Conservation (phyloP, 1,140 invertebrate genomes). For the Camponotus pennsylvanicus region DNA sequence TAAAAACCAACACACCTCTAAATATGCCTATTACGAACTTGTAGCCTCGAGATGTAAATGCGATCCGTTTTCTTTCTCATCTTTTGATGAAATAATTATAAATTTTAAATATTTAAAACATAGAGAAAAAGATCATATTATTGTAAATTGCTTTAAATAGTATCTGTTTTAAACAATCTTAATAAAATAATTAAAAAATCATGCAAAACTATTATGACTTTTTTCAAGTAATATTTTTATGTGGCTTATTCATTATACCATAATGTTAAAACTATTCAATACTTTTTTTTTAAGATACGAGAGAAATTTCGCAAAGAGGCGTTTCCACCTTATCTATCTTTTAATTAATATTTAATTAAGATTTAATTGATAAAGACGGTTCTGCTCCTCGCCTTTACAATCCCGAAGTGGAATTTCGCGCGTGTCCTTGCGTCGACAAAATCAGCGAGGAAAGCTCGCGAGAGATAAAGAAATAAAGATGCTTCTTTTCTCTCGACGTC, state of each 20-base stretch:
- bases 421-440: background rate
- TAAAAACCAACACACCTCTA: background rate
- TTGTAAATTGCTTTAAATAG: background rate
- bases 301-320: background rate
- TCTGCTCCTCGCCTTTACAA: background rate
- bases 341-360: background rate
- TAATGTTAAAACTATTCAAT: background rate
- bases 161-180: no score
- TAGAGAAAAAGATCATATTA: background rate
- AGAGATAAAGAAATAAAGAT: constrained; percentile 52
- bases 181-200: background rate
- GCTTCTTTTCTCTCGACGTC: constrained; percentile 1
- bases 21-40: background rate
- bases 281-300: background rate
- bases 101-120: background rate
- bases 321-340: background rate
- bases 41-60: background rate
- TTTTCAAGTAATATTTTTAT: background rate
- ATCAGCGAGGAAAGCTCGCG: background rate
- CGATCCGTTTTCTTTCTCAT: background rate
- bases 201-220: background rate
- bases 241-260: background rate
- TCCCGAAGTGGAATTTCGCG: constrained; percentile 21
- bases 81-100: background rate
- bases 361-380: background rate